Evolutionary conservation across 2,113 vertebrate genomes (phyloP), one percentile per base, ranked within the genome.

Genomic region (Phalacrocorax brasilianus): DNA sequence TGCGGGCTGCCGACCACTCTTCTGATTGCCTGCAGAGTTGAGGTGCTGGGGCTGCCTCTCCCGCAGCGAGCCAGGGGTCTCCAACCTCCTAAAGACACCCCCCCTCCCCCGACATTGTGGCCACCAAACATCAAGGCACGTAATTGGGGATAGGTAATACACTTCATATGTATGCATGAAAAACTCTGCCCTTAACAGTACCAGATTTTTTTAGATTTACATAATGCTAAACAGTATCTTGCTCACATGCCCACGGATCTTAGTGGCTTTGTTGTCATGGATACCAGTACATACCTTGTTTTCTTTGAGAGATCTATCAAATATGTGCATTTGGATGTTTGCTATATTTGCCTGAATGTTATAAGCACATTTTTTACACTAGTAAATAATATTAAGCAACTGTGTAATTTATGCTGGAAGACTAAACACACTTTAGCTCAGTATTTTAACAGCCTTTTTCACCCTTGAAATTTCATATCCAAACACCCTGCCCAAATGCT

Each of bases 221-320:
- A 94, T 95, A 94, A 94, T 89, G 91, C 75, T 90, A 84, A 97
- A 67, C 38, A 93, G 80, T 52, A 65, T 92, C 94, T 95, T 97
- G 93, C 96, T 98, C 91, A 84, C 94, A 88, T 59, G 42, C 32
- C 45, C 72, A 44, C 61, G 78, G 88, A 90, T 93, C 32, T 91
- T 2, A 14, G 82, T 95, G 91, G 52, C 53, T 97, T 95, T 95
- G 98, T 98, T 98, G 97, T 97, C 98, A 98, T 98, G 98, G 98
- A 97, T 97, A 98, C 97, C 50, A 33, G 78, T 68, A 90, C 97
- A 94, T 66, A 97, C 91, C 91, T 97, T 98, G 95, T 96, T 98
- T 97, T 95, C 89, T 96, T 91, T 77, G 66, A 81, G 78, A 85
- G 59, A 91, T 91, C 92, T 93, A 75, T 97, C 92, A 95, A 88